Base-by-base conservation (phyloP, 2,888 invertebrate genomes). In the Dicranocentrus wangi region DNA sequence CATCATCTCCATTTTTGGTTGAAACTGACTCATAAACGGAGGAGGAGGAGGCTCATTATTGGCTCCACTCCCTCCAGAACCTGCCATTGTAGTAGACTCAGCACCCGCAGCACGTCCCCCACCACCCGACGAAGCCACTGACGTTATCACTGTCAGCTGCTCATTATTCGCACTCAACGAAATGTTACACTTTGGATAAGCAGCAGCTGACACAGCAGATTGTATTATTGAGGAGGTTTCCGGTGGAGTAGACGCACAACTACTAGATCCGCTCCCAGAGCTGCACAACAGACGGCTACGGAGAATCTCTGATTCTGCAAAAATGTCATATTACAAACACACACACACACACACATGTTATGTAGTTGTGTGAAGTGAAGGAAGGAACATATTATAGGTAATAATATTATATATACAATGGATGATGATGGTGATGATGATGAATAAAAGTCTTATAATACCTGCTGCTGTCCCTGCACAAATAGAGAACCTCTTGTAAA, bases 111-210 rank as follows among this genome's bases (percentile, higher is more conserved):
- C 39, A 55, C 27, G 42, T 7, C 42, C 58, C 7, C 58, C 66
- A 43, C 23, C 58, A 21, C 65, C 60, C 8, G 65, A 55, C 7
- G 73, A 51, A 5, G 65, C 65, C 21, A 75, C 7, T 25, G 65
- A 55, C 3, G 68, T 78, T 1, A 70, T 63, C n/a, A 78, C 70
- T 19, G 78, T 70, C n/a, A 78, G 25, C 2, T 77, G 68, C 43
- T 78, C 78, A 55, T 39, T 77, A 25, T 42, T 78, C 13, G 19
- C 63, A n/a, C 42, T 65, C 58, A 78, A 27, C 10, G 70, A 39
- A 21, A 78, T 70, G 23, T 78, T 78, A 28, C 78, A 78, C 51
- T 78, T 78, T 17, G 78, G 78, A 43, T 78, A 78, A 27, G 42
- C 15, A 1, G 65, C 65, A 42, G 21, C 10, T n/a, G n/a, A n/a